Evolutionary conservation across 1,140 invertebrate genomes (phyloP).

Genomic region (Drosophila parvula): DNA sequence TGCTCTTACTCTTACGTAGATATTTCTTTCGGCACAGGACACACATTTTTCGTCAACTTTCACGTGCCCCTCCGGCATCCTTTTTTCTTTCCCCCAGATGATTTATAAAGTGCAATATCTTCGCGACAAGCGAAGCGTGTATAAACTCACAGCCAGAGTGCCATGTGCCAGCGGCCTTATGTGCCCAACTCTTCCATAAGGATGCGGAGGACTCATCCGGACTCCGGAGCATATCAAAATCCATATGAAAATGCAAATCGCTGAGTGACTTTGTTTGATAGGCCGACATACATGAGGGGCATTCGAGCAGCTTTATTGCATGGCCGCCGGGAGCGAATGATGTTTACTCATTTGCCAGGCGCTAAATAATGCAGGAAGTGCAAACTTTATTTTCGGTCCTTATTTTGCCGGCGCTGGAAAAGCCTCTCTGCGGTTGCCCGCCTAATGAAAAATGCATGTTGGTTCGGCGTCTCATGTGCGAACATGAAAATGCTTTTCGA

Average conservation of each 20-base stretch:
- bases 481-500: conserved; percentile 36
- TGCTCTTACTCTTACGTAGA: too few species aligned
- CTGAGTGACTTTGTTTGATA: conserved; percentile 59
- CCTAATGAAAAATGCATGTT: conserved; percentile 51
- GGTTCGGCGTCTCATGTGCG: conserved; percentile 3
- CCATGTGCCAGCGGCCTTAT: conserved; percentile 24
- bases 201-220: not conserved
- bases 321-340: conserved; percentile 23
- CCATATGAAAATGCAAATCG: conserved; percentile 54
- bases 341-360: conserved; percentile 58
- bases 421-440: conserved; percentile 16
- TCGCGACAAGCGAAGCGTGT: conserved; percentile 55
- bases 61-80: conserved; percentile 14
- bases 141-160: conserved; percentile 52
- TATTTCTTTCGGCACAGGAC: conserved; percentile 44
- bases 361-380: conserved; percentile 61
- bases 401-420: conserved; percentile 9
- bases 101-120: conserved; percentile 78
- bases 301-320: conserved; percentile 56
- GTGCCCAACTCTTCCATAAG: conserved; percentile 15
- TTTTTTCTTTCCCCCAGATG: conserved; percentile 45
- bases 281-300: conserved; percentile 43
- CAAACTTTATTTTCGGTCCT: conserved; percentile 41
- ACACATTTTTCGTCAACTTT: conserved; percentile 51
- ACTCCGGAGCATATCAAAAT: conserved; percentile 22